phyloP scores from a whole-genome alignment of 2,113 vertebrate species.

The Cynoglossus semilaevis region DNA sequence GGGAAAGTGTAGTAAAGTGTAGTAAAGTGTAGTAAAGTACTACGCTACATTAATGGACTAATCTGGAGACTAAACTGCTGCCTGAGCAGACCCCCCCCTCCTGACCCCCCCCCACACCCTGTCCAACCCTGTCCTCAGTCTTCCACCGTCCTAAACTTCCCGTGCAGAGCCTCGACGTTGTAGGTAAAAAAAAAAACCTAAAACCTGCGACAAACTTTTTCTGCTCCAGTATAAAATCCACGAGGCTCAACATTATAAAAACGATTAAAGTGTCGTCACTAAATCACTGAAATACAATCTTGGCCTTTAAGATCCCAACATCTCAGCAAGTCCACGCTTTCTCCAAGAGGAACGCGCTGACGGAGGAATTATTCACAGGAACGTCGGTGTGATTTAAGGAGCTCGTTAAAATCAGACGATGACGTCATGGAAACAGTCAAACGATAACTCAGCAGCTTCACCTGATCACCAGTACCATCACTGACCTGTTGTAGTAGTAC shows the following conservation, averaged over 20 bases:
- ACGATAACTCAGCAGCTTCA: too few relatives aligned
- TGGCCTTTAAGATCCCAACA: conserved; percentile 1
- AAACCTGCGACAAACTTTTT: background rate
- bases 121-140: too few relatives aligned
- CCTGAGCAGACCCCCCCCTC: too few relatives aligned
- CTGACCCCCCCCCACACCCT: too few relatives aligned
- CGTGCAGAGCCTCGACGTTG: too few relatives aligned
- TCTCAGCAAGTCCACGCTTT: background rate
- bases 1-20: too few relatives aligned
- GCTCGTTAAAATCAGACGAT: background rate
- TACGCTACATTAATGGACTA: too few relatives aligned
- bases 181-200: background rate
- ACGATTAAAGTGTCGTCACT: background rate
- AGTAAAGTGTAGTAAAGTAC: too few relatives aligned
- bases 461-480: too few relatives aligned
- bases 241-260: background rate
- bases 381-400: background rate
- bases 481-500: too few relatives aligned
- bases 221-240: background rate
- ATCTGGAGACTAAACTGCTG: too few relatives aligned
- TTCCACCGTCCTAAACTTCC: too few relatives aligned
- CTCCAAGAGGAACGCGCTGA: conserved; percentile 4
- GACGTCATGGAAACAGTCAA: background rate
- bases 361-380: background rate
- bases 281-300: background rate